Evolutionary conservation across 2,888 invertebrate species (phyloP).

Genomic region (Chorisops tibialis): DNA sequence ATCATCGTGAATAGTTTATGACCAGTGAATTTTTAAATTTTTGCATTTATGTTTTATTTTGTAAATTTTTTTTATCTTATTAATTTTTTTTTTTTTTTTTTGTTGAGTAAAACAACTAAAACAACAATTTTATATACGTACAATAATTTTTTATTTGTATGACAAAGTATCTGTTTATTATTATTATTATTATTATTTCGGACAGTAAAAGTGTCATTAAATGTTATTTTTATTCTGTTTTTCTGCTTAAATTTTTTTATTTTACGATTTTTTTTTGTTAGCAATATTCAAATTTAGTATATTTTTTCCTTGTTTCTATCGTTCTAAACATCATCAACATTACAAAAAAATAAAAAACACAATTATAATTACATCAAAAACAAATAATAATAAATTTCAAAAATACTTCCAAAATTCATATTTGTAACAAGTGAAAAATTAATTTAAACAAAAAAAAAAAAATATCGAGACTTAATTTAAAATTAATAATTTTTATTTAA

Average conservation of each 20-base stretch:
- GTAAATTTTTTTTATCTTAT: no score
- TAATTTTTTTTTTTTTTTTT: neutral
- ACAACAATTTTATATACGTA: slow-evolving; percentile 21
- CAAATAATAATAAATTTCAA: no score
- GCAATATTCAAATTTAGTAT: neutral
- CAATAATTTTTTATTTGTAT: neutral
- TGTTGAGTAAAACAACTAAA: slow-evolving; percentile 20
- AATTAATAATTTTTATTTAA: no score
- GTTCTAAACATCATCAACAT: neutral
- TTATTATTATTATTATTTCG: slow-evolving; percentile 1
- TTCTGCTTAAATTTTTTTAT: slow-evolving; percentile 5
- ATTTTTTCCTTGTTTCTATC: neutral
- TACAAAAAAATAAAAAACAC: no score
- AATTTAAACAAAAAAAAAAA: no score
- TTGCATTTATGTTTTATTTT: no score
- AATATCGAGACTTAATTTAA: no score
- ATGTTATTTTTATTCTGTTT: slow-evolving; percentile 16
- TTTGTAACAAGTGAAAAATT: no score
- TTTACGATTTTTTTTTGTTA: neutral
- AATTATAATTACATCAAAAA: no score
- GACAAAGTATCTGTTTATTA: neutral
- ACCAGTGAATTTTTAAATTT: no score
- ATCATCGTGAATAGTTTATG: neutral
- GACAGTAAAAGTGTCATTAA: slow-evolving; percentile 13
- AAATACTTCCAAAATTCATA: no score